Evolutionary conservation across 2,797 vertebrate genomes (phyloP).

Genomic region (Cirrhinus molitorella): DNA sequence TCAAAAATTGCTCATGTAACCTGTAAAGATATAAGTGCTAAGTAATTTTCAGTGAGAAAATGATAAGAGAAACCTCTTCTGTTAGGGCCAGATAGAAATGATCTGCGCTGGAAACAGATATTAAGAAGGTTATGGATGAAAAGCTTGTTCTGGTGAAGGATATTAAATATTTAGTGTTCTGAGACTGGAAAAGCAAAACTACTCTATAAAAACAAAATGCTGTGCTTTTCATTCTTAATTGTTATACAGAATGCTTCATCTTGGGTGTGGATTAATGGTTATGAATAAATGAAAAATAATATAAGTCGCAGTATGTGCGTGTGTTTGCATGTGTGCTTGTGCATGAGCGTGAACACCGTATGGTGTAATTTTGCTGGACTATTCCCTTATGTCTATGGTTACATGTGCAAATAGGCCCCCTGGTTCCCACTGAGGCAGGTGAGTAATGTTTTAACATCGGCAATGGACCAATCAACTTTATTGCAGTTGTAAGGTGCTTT

Average conservation of each 20-base stretch:
- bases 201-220: slow-evolving; percentile 7
- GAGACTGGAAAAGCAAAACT: slow-evolving; percentile 12
- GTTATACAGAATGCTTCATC: slow-evolving; percentile 5
- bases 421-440: slow-evolving; percentile 44
- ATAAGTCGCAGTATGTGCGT: not conserved
- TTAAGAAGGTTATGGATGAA: slow-evolving; percentile 27
- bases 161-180: slow-evolving; percentile 35
- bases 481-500: slow-evolving; percentile 40
- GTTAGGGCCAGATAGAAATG: slow-evolving; percentile 16
- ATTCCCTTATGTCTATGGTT: not conserved
- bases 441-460: slow-evolving; percentile 51
- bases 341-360: slow-evolving; percentile 1
- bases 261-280: slow-evolving; percentile 10
- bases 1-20: slow-evolving; percentile 15
- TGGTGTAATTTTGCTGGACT: slow-evolving; percentile 15
- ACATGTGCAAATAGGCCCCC: slow-evolving; percentile 38
- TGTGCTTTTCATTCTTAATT: slow-evolving; percentile 12
- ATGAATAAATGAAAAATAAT: slow-evolving; percentile 5
- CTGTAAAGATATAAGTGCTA: slow-evolving; percentile 2
- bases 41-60: slow-evolving; percentile 26
- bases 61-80: slow-evolving; percentile 26
- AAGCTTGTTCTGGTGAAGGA: slow-evolving; percentile 12
- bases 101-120: not conserved
- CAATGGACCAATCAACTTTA: slow-evolving; percentile 54
- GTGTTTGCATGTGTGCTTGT: not conserved